These are phyloP conservation scores for Shargacucullia verbasci DNA, from an alignment of 2,888 invertebrate genomes.

Conservation along the genomic window DNA sequence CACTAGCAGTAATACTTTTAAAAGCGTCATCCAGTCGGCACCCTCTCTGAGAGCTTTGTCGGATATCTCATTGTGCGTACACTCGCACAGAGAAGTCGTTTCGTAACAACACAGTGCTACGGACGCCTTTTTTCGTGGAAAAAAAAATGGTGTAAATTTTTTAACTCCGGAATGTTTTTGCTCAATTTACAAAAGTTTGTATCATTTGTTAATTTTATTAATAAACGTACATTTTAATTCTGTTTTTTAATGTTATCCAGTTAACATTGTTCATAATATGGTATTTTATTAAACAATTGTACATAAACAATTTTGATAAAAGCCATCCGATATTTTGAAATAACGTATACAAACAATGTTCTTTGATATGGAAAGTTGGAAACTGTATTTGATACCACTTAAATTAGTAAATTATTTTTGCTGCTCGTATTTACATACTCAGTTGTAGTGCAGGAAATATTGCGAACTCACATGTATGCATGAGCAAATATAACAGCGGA, in stretches of 20 bases:
- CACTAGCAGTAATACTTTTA: conserved; percentile 82
- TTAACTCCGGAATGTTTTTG: not conserved
- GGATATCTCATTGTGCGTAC: conserved; percentile 77
- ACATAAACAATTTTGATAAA: no score
- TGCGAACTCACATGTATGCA: conserved; percentile 6
- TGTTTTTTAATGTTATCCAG: no score
- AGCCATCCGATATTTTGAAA: no score
- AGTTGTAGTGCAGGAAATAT: conserved; percentile 3
- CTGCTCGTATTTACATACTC: not conserved
- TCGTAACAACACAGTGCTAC: conserved; percentile 50
- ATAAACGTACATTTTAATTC: no score
- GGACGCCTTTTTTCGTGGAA: conserved; percentile 57
- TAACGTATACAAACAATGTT: no score
- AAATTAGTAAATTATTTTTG: not conserved
- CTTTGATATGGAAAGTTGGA: no score
- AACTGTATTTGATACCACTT: no score
- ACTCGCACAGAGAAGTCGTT: conserved; percentile 70
- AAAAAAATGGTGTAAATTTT: conserved; percentile 48
- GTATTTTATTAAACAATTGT: no score
- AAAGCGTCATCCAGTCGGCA: conserved; percentile 80
- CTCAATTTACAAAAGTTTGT: conserved; percentile 1
- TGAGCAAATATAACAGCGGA: conserved; percentile 16
- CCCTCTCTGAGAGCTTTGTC: conserved; percentile 75
- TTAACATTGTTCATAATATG: no score
- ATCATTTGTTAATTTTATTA: not conserved